Evolutionary conservation across 2,797 vertebrate species (phyloP), one percentile per base, ranked within the genome.

Genomic region (Poeciliopsis turneri): DNA sequence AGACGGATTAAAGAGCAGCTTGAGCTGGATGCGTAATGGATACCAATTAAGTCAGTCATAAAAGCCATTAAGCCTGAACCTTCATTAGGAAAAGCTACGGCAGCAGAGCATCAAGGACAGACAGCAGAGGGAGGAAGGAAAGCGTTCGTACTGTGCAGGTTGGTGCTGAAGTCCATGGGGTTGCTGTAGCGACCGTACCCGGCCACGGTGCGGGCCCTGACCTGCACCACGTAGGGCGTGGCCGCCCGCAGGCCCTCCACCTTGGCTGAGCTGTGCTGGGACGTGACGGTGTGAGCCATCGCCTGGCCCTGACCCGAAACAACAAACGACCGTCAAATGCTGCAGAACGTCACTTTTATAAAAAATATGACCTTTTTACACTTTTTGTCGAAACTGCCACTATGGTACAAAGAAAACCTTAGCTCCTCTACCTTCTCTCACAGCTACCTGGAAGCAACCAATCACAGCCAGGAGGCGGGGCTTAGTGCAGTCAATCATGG

Each of bases 181-280:
- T 94, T 96, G 92, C 98, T 99, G 92, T 99, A 99, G 81, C 96
- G 97, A 47, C 98, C 98, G 0, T 98, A 99, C 1, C 98, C 98
- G 0, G 98, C 98, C 2, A 99, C 98, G 0, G 98, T 99, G 82
- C 98, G 97, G 0, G 98, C 98, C 23, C 98, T 94, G 74, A 99
- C 98, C 94, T 99, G 98, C 68, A 99, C 97, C 85, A 97, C 95
- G 2, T 99, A 99, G 16, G 96, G 94, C 0, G 97, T 96, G 0
- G 96, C 96, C 0, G 97, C 92, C 89, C 95, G 94, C 89, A 99
- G 94, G 16, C 98, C 97, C 0, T 99, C 98, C 91, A 99, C 95
- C 75, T 97, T 96, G 77, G 98, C 97, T 0, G 96, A 96, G 89
- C 97, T 99, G 94, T 97, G 97, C 95, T 99, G 98, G 84, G 98